Conservation (phyloP, 2,797 vertebrate genomes). For the Champsocephalus gunnari region DNA sequence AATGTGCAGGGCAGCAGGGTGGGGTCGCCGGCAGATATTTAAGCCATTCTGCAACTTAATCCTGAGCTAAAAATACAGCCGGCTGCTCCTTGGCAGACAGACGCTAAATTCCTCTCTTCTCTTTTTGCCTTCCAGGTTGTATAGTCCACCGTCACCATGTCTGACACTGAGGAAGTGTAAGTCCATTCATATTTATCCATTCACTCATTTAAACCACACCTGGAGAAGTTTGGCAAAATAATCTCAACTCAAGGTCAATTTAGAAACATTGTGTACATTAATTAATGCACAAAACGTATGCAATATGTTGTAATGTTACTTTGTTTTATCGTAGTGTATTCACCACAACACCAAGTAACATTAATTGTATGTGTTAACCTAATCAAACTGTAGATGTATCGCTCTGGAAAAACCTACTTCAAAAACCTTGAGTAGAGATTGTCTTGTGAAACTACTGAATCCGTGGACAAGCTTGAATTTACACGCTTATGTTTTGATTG, state of each 20-base stretch:
- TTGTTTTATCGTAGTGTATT: too few relatives aligned
- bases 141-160: conserved; percentile 90
- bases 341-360: too few relatives aligned
- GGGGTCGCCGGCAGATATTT: conserved; percentile 59
- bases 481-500: accelerated
- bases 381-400: background rate
- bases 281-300: background rate
- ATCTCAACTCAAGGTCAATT: accelerated
- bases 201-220: conserved; percentile 1
- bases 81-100: conserved; percentile 14
- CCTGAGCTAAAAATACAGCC: conserved; percentile 75
- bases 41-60: conserved; percentile 71
- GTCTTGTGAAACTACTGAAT: background rate
- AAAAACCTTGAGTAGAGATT: background rate
- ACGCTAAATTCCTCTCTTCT: conserved; percentile 53
- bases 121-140: conserved; percentile 75
- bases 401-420: background rate
- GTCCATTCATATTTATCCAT: conserved; percentile 65
- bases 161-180: conserved; percentile 96
- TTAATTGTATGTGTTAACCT: too few relatives aligned
- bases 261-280: background rate
- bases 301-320: too few relatives aligned
- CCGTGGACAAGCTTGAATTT: background rate
- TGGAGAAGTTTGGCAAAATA: background rate
- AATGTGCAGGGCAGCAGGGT: conserved; percentile 36